Evolutionary conservation across 2,113 vertebrate species (phyloP).

Genomic region (Solea senegalensis): DNA sequence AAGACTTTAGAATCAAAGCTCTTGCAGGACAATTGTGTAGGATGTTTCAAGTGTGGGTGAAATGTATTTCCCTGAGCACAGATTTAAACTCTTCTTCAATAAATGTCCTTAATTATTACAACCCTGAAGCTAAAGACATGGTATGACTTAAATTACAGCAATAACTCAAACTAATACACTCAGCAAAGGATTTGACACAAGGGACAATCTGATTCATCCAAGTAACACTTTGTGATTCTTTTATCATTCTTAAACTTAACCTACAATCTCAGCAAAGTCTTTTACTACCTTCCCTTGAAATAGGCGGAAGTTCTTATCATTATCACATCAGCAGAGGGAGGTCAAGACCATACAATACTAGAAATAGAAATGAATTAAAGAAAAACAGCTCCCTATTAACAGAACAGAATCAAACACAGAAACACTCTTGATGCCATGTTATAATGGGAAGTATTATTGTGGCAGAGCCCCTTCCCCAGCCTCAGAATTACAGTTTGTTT

Average conservation of each 20-base stretch:
- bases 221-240: neutral
- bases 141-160: constrained; percentile 24
- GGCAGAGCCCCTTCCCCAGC: no score
- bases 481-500: no score
- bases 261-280: neutral
- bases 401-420: no score
- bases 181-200: constrained; percentile 16
- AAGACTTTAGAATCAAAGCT: constrained; percentile 3
- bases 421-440: no score
- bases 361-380: no score
- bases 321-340: no score
- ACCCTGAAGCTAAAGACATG: constrained; percentile 1
- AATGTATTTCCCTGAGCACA: constrained; percentile 35
- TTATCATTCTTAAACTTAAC: neutral
- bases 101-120: constrained; percentile 46
- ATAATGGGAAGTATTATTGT: no score
- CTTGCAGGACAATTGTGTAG: constrained; percentile 10
- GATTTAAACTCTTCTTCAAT: constrained; percentile 15
- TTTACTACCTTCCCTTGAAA: no score
- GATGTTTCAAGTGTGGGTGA: constrained; percentile 20
- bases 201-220: constrained; percentile 4
- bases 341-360: no score
- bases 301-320: no score
- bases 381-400: no score
- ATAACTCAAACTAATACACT: constrained; percentile 24